Base-by-base conservation (phyloP, 1,140 invertebrate genomes). In the Pseudachorutes palmiensis region DNA sequence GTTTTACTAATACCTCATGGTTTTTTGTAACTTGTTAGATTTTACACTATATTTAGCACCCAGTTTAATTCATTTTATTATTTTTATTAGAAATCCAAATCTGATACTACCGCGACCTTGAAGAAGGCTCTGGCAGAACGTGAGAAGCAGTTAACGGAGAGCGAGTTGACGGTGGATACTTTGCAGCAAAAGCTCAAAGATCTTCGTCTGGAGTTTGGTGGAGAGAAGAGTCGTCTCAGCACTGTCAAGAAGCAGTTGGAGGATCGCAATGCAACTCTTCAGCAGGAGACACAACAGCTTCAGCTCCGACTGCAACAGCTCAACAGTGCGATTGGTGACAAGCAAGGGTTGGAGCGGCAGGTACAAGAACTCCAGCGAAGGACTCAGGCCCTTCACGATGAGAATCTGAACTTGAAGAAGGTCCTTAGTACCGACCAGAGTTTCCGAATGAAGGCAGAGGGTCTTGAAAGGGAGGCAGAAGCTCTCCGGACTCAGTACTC, bases 71-170 rank as follows among this genome's bases (percentile, higher is more conserved):
- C 2, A 48, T 2, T 26, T 14, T 33, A n/a, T 59, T 36, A 9
- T 45, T 64, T 57, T 22, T 69, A 63, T 73, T 64, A 75, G 68
- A 79, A 87, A 83, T 87, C 87, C n/a, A 86, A 88, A 41, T 85
- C 89, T 57, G 91, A 95, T 77, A 89, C 89, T 0, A 82, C 91
- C 30, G 86, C 89, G 62, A 88, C 91, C 75, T 75, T 94, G 68
- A 91, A 90, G 75, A 92, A 91, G 70, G 91, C 94, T 76, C 78
- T 94, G 1, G 86, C 87, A 9, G 89, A 92, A 66, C 88, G 88
- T 72, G 89, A 92, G 72, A 87, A 88, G 72, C 81, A 83, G 3
- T 76, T 91, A 1, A 76, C 81, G 5, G 87, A 89, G 67, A 87
- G 90, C 71, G 83, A 88, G 67, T 85, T 89, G 75, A 83, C 85